A percentile compares a stretch with the other conserved stretches of the same genome.
phyloP scores from a whole-genome alignment of 2,797 vertebrate species.

The Columba guinea region DNA sequence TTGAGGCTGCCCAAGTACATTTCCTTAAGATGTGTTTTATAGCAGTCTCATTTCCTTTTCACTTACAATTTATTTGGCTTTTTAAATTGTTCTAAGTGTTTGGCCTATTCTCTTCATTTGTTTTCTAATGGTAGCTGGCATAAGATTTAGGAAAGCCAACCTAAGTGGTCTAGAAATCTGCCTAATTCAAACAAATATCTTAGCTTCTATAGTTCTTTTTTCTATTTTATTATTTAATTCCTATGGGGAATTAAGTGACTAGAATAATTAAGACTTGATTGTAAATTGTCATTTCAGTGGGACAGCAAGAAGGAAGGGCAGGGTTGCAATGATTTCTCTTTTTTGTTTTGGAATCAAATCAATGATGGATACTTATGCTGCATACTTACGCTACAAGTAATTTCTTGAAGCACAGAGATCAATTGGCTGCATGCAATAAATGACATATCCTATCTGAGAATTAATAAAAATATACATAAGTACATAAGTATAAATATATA shows the following conservation, averaged over 20 bases:
- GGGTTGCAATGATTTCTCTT: not conserved
- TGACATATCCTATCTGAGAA: not conserved
- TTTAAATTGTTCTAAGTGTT: constrained; percentile 11
- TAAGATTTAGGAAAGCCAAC: not conserved
- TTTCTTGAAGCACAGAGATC: not conserved
- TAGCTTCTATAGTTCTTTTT: not conserved
- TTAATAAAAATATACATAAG: not conserved
- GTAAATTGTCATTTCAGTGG: not conserved
- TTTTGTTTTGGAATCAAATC: not conserved
- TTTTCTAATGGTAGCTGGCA: constrained; percentile 3
- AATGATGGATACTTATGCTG: not conserved
- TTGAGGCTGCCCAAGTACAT: not conserved
- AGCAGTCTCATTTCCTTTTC: not conserved
- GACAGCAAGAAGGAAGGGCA: not conserved
- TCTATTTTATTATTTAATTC: not conserved
- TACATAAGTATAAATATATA: too few species aligned
- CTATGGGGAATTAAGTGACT: not conserved
- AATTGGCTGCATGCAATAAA: not conserved
- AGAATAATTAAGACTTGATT: not conserved
- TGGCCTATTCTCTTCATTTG: constrained; percentile 16
- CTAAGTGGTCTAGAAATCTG: not conserved
- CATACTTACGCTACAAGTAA: not conserved
- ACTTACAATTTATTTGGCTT: constrained; percentile 12
- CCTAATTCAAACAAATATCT: constrained; percentile 14
- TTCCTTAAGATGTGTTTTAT: constrained; percentile 1